Evolutionary conservation across 2,888 invertebrate species (phyloP).

Genomic region (Ennomos quercinarius): DNA sequence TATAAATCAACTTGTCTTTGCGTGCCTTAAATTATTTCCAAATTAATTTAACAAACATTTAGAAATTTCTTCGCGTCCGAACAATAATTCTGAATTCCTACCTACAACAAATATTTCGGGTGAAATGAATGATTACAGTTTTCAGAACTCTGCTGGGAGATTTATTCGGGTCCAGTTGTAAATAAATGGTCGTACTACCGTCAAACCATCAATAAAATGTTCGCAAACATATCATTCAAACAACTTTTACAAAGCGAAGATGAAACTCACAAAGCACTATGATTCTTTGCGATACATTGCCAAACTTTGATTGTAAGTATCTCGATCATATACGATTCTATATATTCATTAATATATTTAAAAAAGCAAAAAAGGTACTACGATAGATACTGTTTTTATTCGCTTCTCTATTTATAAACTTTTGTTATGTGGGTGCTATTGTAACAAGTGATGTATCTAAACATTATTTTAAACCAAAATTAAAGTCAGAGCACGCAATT

Average conservation of each 20-base stretch:
- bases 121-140: conserved; percentile 69
- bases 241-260: conserved; percentile 50
- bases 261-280: conserved; percentile 33
- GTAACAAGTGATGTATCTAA: background rate
- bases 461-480: conserved; percentile 13
- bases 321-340: background rate
- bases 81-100: conserved; percentile 36
- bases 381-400: too few species aligned
- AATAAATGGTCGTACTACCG: conserved; percentile 61
- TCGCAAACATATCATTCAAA: conserved; percentile 62
- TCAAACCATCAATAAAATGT: conserved; percentile 70
- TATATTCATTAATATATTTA: background rate
- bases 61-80: conserved; percentile 23
- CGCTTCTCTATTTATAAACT: conserved; percentile 1
- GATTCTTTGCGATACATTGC: conserved; percentile 8
- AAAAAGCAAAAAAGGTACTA: too few species aligned
- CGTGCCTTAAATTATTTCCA: conserved; percentile 5
- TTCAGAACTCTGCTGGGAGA: conserved; percentile 58
- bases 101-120: conserved; percentile 35
- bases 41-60: conserved; percentile 10
- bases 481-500: conserved; percentile 19
- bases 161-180: conserved; percentile 68
- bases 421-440: conserved; percentile 5
- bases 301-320: background rate
- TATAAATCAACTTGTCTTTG: background rate